Evolutionary conservation across 2,797 vertebrate genomes (phyloP).

Genomic region (Epinephelus coioides): DNA sequence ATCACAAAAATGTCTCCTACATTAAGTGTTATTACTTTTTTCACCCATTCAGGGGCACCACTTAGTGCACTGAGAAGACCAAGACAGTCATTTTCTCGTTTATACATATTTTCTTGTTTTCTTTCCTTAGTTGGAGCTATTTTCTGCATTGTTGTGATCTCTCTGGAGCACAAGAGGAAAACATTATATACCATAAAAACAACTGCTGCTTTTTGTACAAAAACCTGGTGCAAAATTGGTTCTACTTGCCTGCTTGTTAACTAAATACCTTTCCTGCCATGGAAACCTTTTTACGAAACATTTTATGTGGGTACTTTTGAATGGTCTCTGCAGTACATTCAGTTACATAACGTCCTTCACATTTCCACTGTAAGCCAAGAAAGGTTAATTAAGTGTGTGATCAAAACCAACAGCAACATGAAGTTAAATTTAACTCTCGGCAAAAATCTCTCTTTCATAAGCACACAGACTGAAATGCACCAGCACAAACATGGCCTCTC

Average conservation of each 20-base stretch:
- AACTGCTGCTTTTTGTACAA: background rate
- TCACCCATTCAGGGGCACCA: constrained; percentile 32
- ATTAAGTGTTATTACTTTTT: constrained; percentile 50
- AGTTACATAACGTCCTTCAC: constrained; percentile 6
- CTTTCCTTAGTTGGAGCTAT: background rate
- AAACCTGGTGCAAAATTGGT: background rate
- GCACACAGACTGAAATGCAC: constrained; percentile 1
- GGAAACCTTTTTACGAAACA: background rate
- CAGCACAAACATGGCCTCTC: constrained; percentile 16
- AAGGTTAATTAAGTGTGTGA: constrained; percentile 46
- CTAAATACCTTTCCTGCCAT: background rate
- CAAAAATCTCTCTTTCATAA: constrained; percentile 23
- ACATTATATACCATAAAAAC: constrained; percentile 11
- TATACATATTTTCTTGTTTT: constrained; percentile 25
- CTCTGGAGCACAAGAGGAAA: constrained; percentile 31
- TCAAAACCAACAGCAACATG: constrained; percentile 22
- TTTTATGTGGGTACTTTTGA: background rate
- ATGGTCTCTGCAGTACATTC: background rate
- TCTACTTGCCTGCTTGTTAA: background rate
- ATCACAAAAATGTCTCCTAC: constrained; percentile 66
- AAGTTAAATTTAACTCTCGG: constrained; percentile 15
- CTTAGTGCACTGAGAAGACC: constrained; percentile 22
- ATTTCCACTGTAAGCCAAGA: constrained; percentile 11
- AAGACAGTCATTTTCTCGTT: constrained; percentile 36
- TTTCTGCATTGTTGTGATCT: constrained; percentile 12